Conservation (phyloP, 2,113 vertebrate genomes). For the Bos taurus region DNA sequence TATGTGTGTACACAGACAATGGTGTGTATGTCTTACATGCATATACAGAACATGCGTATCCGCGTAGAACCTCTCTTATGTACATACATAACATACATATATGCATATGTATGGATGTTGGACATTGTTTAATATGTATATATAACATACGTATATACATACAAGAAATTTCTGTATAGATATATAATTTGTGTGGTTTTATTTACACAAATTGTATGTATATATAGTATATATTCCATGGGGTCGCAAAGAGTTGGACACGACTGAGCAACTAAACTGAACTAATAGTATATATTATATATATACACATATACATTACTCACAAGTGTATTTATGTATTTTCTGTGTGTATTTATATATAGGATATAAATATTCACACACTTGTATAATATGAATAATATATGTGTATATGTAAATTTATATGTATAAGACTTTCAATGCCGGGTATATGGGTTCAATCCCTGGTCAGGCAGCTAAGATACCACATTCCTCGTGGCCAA, state of each 20-base stretch:
- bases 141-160: background rate
- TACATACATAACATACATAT: rapidly evolving
- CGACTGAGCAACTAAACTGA: rapidly evolving
- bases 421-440: background rate
- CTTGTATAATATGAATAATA: background rate
- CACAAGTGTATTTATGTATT: too few species aligned
- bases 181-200: background rate
- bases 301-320: background rate
- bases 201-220: background rate
- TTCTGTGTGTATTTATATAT: rapidly evolving
- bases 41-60: rapidly evolving
- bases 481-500: background rate
- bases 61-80: rapidly evolving
- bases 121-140: rapidly evolving
- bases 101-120: background rate
- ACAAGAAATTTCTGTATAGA: background rate
- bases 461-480: background rate
- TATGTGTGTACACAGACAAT: rapidly evolving
- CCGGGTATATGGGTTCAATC: background rate
- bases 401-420: background rate
- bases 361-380: rapidly evolving
- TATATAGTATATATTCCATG: background rate
- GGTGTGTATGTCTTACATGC: rapidly evolving
- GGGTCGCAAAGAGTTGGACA: rapidly evolving
- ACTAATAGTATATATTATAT: background rate